These are phyloP conservation scores for Grammomys surdaster DNA, from an alignment of 2,113 vertebrate genomes.

Conservation along the genomic window DNA sequence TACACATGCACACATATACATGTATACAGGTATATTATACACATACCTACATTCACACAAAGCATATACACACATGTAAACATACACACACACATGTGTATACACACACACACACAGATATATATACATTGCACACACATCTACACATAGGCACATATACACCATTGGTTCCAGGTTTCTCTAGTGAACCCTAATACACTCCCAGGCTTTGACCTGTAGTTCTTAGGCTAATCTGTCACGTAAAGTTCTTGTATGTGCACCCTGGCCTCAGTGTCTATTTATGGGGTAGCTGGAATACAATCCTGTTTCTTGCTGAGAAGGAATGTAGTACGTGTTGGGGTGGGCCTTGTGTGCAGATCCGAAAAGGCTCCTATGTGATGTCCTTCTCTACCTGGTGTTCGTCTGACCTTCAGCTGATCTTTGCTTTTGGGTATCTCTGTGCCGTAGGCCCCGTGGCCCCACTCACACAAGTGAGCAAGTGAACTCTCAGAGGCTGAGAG, in stretches of 20 bases:
- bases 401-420: accelerated
- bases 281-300: background rate
- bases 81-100: accelerated
- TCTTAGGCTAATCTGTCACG: background rate
- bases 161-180: background rate
- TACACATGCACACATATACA: accelerated
- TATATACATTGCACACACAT: no score
- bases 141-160: no score
- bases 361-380: background rate
- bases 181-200: accelerated
- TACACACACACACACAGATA: background rate
- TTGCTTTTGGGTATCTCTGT: background rate
- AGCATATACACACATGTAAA: no score
- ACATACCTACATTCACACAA: background rate
- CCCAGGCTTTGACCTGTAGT: background rate
- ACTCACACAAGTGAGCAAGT: background rate
- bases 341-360: background rate
- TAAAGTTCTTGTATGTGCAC: background rate
- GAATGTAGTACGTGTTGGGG: no score
- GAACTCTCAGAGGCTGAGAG: background rate
- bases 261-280: background rate
- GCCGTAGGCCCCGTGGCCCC: accelerated
- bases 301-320: background rate
- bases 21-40: accelerated
- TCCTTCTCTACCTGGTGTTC: background rate